These are phyloP conservation scores for Diploptera punctata DNA, from an alignment of 2,888 invertebrate genomes.

Conservation along the genomic window DNA sequence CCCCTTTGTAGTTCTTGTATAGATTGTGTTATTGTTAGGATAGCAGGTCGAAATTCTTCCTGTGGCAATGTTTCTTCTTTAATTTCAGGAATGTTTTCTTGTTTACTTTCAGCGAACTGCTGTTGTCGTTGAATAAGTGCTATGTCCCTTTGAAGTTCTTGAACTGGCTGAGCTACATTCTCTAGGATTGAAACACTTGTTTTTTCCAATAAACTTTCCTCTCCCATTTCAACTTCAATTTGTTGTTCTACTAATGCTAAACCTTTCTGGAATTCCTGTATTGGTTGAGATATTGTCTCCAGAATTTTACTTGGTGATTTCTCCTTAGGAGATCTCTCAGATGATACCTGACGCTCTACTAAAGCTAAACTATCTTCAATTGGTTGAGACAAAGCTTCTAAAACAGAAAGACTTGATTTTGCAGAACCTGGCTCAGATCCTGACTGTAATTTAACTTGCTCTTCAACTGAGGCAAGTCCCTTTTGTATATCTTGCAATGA, in stretches of 20 bases:
- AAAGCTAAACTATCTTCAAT: conserved; percentile 43
- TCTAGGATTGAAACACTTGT: conserved; percentile 28
- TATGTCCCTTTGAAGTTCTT: conserved; percentile 32
- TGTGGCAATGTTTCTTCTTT: conserved; percentile 70
- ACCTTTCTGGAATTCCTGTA: conserved; percentile 33
- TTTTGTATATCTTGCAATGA: conserved; percentile 60
- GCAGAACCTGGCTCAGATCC: conserved; percentile 68
- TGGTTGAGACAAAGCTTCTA: conserved; percentile 57
- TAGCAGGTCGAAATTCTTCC: conserved; percentile 69
- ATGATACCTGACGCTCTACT: conserved; percentile 25
- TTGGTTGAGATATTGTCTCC: conserved; percentile 35
- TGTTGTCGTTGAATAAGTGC: conserved; percentile 64
- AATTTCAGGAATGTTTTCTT: conserved; percentile 64
- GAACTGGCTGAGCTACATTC: conserved; percentile 34
- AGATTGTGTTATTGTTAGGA: conserved; percentile 64
- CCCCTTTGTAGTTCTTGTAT: conserved; percentile 54
- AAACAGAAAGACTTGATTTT: conserved; percentile 50
- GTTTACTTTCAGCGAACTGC: background rate
- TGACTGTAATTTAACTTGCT: conserved; percentile 62
- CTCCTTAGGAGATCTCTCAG: conserved; percentile 29
- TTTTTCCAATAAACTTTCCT: conserved; percentile 31
- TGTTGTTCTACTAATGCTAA: conserved; percentile 33
- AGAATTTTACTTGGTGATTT: conserved; percentile 29
- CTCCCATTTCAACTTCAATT: conserved; percentile 13
- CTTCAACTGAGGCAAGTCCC: conserved; percentile 66